Percentiles rank a stretch among this genome's conserved stretches.
Conservation (phyloP, 1,140 invertebrate species). For the Nylanderia fulva region DNA sequence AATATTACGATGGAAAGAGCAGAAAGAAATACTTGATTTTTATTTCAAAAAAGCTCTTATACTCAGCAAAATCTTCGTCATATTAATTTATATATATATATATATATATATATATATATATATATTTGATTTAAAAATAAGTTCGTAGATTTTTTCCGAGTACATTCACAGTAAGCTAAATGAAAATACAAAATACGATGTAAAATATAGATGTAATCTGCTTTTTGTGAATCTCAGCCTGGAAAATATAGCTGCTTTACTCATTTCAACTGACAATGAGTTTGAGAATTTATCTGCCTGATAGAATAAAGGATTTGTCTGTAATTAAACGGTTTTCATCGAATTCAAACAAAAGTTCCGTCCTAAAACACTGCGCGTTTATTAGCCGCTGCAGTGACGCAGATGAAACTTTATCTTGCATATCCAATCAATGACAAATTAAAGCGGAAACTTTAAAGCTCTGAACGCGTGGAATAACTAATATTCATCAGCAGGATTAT, state of each 20-base stretch:
- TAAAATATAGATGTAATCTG: background rate
- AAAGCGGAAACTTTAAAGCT: slow-evolving; percentile 15
- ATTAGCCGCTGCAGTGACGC: slow-evolving; percentile 1
- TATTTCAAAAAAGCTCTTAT: background rate
- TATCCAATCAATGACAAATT: slow-evolving; percentile 11
- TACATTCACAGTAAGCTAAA: too few species aligned
- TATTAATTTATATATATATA: slow-evolving; percentile 4
- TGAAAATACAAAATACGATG: background rate
- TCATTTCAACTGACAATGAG: background rate
- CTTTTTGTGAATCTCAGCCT: background rate
- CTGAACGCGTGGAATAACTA: background rate
- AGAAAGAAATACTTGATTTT: background rate
- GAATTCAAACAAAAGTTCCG: background rate
- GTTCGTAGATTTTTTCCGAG: background rate
- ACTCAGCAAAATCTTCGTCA: background rate
- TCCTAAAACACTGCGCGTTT: slow-evolving; percentile 12
- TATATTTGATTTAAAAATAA: background rate
- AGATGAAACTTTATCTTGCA: slow-evolving; percentile 14
- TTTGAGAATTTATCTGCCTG: background rate
- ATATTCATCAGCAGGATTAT: background rate
- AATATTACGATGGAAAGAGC: background rate
- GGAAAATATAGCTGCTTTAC: background rate
- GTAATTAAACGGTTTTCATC: slow-evolving; percentile 46
- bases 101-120: too few species aligned
- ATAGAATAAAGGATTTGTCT: background rate